A percentile compares a stretch with the other conserved stretches of the same genome.
Conservation (phyloP, 2,113 vertebrate genomes). For the Corythornis cristatus region DNA sequence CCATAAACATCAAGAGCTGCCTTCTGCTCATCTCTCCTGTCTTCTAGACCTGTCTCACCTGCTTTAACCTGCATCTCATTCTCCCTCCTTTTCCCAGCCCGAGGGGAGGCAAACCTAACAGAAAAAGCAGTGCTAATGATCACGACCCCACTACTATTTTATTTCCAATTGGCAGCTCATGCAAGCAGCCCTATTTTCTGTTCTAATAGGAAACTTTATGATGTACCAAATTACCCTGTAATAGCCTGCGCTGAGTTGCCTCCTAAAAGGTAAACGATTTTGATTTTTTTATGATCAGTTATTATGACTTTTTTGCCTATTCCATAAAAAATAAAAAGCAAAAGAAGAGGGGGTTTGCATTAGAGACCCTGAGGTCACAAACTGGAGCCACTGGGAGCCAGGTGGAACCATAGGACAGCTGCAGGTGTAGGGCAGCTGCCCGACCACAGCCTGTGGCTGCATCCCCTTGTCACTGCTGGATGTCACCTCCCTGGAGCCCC, state of each 20-base stretch:
- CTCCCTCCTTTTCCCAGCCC: neutral
- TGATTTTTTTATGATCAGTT: conserved; percentile 53
- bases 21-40: neutral
- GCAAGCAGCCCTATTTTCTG: conserved; percentile 48
- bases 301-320: conserved; percentile 11
- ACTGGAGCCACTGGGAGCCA: neutral
- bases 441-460: neutral
- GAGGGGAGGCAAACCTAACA: neutral
- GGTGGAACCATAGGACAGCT: neutral
- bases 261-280: conserved; percentile 63
- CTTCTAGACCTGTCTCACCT: neutral
- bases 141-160: conserved; percentile 16
- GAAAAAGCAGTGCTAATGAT: conserved; percentile 30
- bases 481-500: neutral
- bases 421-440: neutral
- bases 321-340: neutral
- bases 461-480: neutral
- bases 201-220: conserved; percentile 63
- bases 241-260: conserved; percentile 28
- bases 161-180: conserved; percentile 64
- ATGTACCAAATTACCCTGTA: conserved; percentile 60
- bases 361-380: neutral
- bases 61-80: neutral
- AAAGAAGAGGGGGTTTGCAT: neutral
- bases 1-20: accelerated